A percentile compares a stretch with the other conserved stretches of the same genome.
Evolutionary conservation across 2,888 invertebrate species (phyloP).

Genomic region (Eudemis profundana): DNA sequence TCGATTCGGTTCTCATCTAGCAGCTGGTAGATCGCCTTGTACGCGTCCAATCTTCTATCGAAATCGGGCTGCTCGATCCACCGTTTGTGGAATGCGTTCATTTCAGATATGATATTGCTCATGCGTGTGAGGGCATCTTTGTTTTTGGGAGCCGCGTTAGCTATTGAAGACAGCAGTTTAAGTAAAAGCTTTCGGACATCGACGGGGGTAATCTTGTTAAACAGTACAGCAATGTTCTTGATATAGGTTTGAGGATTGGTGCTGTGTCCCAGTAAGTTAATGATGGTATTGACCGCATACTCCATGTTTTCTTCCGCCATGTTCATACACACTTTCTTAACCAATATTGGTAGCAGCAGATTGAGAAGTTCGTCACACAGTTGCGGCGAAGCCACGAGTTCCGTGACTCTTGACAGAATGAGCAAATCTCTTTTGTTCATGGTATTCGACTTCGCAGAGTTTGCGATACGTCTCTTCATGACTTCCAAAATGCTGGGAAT

Average conservation of each 20-base stretch:
- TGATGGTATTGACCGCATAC: slow-evolving; percentile 89
- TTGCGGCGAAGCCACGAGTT: slow-evolving; percentile 88
- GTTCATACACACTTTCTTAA: slow-evolving; percentile 86
- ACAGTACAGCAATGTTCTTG: slow-evolving; percentile 89
- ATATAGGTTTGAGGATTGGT: slow-evolving; percentile 87
- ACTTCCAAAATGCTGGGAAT: slow-evolving; percentile 89
- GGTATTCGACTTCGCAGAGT: slow-evolving; percentile 83
- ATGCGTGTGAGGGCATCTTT: slow-evolving; percentile 79
- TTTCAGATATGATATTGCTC: slow-evolving; percentile 85
- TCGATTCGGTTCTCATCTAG: slow-evolving; percentile 82
- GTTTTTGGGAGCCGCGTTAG: slow-evolving; percentile 70
- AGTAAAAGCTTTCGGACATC: slow-evolving; percentile 89
- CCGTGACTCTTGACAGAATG: slow-evolving; percentile 91
- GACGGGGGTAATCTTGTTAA: slow-evolving; percentile 87
- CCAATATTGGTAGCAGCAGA: slow-evolving; percentile 89
- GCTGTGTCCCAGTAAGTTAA: slow-evolving; percentile 90
- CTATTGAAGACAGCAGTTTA: slow-evolving; percentile 86
- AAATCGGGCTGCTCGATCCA: slow-evolving; percentile 98
- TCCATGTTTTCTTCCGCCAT: slow-evolving; percentile 88
- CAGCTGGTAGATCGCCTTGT: slow-evolving; percentile 87
- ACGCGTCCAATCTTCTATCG: slow-evolving; percentile 91
- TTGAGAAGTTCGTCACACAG: slow-evolving; percentile 89
- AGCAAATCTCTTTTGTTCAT: slow-evolving; percentile 89
- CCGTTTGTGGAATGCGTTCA: slow-evolving; percentile 94
- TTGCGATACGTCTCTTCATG: slow-evolving; percentile 87